phyloP scores from a whole-genome alignment of 1,140 invertebrate species.

The Oryctes rhinoceros region DNA sequence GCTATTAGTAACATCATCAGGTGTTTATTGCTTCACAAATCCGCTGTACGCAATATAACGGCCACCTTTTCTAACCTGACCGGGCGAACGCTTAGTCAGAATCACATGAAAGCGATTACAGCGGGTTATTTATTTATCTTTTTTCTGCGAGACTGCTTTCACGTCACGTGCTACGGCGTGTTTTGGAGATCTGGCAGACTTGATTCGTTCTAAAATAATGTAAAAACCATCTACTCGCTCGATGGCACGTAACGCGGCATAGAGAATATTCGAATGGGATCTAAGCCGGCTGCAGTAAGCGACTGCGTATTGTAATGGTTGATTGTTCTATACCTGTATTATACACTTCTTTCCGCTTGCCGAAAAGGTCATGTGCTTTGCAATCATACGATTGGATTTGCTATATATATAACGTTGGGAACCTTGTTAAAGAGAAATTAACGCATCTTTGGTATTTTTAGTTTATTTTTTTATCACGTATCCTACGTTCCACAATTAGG shows the following conservation, averaged over 20 bases:
- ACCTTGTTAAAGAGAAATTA: no score
- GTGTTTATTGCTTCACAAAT: no score
- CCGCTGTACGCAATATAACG: no score
- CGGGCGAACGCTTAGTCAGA: not conserved
- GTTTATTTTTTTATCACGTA: no score
- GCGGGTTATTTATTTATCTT: slow-evolving; percentile 5
- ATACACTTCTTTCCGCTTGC: no score
- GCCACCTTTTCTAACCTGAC: not conserved
- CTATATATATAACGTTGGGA: no score
- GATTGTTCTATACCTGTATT: not conserved
- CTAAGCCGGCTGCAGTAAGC: not conserved
- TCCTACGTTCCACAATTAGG: no score
- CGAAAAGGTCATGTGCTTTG: no score
- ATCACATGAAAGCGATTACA: slow-evolving; percentile 14
- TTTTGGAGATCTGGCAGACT: not conserved
- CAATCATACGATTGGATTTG: no score
- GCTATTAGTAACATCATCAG: no score
- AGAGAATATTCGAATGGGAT: not conserved
- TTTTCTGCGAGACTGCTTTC: slow-evolving; percentile 21
- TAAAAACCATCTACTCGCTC: not conserved
- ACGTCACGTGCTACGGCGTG: not conserved
- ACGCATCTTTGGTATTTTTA: no score
- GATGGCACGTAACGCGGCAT: not conserved
- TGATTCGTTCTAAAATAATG: not conserved
- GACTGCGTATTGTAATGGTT: not conserved